phyloP scores from a whole-genome alignment of 53 echinoderm and acorn worm genomes.

The Actinopyga echinites region DNA sequence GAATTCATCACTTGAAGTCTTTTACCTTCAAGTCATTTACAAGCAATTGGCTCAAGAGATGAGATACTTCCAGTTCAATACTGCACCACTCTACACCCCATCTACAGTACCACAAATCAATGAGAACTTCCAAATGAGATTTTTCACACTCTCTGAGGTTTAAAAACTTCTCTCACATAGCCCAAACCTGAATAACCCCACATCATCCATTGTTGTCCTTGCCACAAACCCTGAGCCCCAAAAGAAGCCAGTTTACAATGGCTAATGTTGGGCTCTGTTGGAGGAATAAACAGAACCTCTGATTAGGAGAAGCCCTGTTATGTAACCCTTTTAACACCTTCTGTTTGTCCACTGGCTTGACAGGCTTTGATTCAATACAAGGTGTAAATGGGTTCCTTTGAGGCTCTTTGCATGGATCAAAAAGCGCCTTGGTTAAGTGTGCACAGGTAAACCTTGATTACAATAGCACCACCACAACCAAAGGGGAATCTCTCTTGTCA shows the following conservation, averaged over 20 bases:
- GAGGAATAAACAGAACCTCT: conserved; percentile 17
- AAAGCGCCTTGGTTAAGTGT: conserved; percentile 9
- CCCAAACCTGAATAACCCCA: background rate
- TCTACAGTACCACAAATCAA: background rate
- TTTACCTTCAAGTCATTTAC: no score
- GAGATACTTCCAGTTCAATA: conserved; percentile 5
- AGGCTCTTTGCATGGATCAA: conserved; percentile 6
- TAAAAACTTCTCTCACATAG: background rate
- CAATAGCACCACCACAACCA: conserved; percentile 1
- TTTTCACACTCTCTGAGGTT: background rate
- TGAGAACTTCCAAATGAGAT: background rate
- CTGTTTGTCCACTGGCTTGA: conserved; percentile 25
- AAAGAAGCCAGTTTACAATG: conserved; percentile 3
- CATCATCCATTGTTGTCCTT: no score
- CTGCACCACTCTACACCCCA: background rate
- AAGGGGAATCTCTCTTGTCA: conserved; percentile 23
- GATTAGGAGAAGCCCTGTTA: conserved; percentile 16
- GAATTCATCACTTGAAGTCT: no score
- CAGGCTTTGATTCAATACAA: conserved; percentile 34
- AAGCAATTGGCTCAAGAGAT: no score
- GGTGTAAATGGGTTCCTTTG: conserved; percentile 35
- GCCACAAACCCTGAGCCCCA: background rate
- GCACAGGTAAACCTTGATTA: conserved; percentile 23
- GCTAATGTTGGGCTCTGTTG: conserved; percentile 11
- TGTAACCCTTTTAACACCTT: conserved; percentile 43